These are phyloP conservation scores for Aldrovandia affinis DNA, from an alignment of 2,797 vertebrate species.

Conservation along the genomic window DNA sequence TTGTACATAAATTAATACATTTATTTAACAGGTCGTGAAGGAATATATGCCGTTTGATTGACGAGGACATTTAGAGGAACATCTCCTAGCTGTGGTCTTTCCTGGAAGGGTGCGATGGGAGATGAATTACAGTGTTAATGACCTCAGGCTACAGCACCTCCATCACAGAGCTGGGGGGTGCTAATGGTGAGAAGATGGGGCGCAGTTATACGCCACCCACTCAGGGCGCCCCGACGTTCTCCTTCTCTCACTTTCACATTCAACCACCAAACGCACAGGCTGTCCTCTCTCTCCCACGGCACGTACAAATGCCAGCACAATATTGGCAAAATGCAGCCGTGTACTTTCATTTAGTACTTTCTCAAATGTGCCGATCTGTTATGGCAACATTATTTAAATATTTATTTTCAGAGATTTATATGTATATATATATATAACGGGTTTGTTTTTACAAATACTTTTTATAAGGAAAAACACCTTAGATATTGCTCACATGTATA, in stretches of 20 bases:
- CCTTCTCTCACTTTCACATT: neutral
- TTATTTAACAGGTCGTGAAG: neutral
- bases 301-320: neutral
- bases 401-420: no score
- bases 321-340: neutral
- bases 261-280: neutral
- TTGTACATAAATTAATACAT: neutral
- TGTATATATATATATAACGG: neutral
- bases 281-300: neutral
- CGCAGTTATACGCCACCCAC: neutral
- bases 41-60: neutral
- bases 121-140: conserved; percentile 2
- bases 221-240: neutral
- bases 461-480: no score
- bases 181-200: neutral
- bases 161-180: neutral
- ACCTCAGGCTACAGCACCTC: neutral
- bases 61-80: neutral
- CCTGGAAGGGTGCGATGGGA: neutral
- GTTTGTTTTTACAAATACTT: neutral
- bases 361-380: neutral
- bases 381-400: neutral
- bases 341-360: neutral
- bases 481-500: neutral
- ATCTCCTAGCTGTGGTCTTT: neutral